Percentiles rank a stretch among this genome's conserved stretches.
These are phyloP conservation scores for Nomada fucata DNA, from an alignment of 2,888 invertebrate species.

Conservation along the genomic window DNA sequence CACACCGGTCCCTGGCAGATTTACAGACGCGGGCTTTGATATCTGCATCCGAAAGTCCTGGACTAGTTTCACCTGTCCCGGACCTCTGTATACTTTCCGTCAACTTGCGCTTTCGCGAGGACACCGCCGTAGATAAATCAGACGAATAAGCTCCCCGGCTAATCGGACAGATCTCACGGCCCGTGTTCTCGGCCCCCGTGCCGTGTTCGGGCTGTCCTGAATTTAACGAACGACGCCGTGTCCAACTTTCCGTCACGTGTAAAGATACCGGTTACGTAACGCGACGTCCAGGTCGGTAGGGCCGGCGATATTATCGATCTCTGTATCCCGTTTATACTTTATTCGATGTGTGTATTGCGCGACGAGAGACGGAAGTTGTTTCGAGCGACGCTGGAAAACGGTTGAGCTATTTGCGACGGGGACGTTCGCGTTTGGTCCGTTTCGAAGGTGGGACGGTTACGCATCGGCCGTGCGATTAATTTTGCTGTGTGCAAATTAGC, in stretches of 20 bases:
- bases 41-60: conserved; percentile 70
- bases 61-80: conserved; percentile 63
- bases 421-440: no score
- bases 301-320: neutral
- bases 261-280: neutral
- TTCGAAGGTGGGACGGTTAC: no score
- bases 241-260: neutral
- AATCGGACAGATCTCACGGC: conserved; percentile 24
- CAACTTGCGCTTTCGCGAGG: conserved; percentile 41
- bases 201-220: neutral
- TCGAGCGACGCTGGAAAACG: no score
- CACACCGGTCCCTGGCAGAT: conserved; percentile 72
- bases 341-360: neutral
- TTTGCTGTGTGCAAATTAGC: no score
- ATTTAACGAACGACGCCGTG: neutral
- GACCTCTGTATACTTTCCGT: conserved; percentile 57
- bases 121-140: conserved; percentile 37
- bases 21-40: conserved; percentile 68
- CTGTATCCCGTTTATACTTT: neutral
- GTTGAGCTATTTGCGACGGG: no score
- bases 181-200: neutral
- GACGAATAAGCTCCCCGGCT: conserved; percentile 8
- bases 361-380: no score
- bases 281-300: neutral
- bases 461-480: no score